Base-by-base conservation (phyloP, 2,113 vertebrate species). In the Micronisus gabar region DNA sequence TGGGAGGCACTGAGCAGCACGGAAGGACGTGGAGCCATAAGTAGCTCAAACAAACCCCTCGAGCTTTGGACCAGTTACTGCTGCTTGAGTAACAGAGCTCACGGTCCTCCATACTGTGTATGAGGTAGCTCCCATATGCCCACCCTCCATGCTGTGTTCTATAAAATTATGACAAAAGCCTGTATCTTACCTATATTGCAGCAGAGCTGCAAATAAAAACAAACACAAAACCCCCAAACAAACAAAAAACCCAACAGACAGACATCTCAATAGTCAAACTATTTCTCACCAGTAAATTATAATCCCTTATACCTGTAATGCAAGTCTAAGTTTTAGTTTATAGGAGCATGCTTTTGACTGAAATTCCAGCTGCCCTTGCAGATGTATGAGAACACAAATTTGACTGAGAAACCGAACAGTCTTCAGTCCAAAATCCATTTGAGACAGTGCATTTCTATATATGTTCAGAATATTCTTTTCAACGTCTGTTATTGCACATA, bases 11-110 rank as follows among this genome's bases (percentile, higher is more conserved):
- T 30, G 65, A 71, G 91, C 61, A 48, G 68, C 21, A 2, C 11
- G 18, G 76, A 23, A 48, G 45, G 55, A 32, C 0, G 0, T 11
- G 67, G 63, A 81, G 26, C 58, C 13, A 8, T 15, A 59, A 48
- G 34, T 23, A 34, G 32, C 68, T 66, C 38, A 61, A 8, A 8
- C 52, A 11, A 90, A 20, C 7, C 1, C 4, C 17, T 26, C 1
- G 0, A 30, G 63, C 47, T 78, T 22, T 63, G 82, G 38, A 13
- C 16, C 19, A 29, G 29, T 21, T 45, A 7, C 50, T 65, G 40
- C 53, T 76, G n/a, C n/a, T 68, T 21, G n/a, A 17, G 45, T 3
- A 8, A 9, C 23, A 72, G 58, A 68, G 38, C 26, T 76, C 81
- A 2, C 15, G 36, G 38, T 18, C 21, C 19, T 73, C n/a, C 2